Evolutionary conservation across 2,113 vertebrate species (phyloP), one percentile per base, ranked within the genome.

Genomic region (Gymnogyps californianus): DNA sequence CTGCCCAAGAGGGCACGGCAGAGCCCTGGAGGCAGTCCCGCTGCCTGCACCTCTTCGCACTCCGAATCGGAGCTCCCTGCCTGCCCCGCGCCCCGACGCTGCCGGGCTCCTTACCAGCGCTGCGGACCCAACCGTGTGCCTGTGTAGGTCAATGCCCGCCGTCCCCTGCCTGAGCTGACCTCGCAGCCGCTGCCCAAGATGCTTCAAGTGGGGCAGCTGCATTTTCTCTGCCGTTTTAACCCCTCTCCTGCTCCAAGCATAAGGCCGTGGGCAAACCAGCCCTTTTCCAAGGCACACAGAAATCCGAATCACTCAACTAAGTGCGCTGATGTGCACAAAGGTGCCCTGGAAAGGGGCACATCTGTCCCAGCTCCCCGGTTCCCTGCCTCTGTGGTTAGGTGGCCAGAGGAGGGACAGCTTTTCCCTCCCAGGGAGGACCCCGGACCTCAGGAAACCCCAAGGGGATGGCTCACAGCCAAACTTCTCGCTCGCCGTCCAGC

Each of bases 151-250:
- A 91, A 94, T 88, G 91, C 93, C 54, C 29, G 76, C 92, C 16
- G 52, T 83, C 87, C 91, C 93, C 38, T 40, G 11, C 29, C 40
- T 7, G 11, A 87, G 89, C 22, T 76, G 95, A 95, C 87, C 96
- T 88, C 80, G 1, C 90, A 86, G 85, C 92, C 64, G 51, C 95
- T 83, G 89, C 79, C 80, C 93, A 16, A 52, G 81, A 82, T 70
- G 91, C 95, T 96, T 95, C 92, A 93, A 91, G 97, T 16, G 44
- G 44, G 97, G 94, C 92, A 97, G 94, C 93, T 94, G 95, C 80
- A 49, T 93, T 93, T 96, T 87, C 94, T 92, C 76, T 76, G 93
- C 92, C 46, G 24, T 93, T 96, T 88, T 46, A 12, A 28, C 69
- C 87, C 38, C 88, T 87, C 42, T 70, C 51, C 75, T 64, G 64